These are phyloP conservation scores for Melieria omissa DNA, from an alignment of 2,888 invertebrate species.

Conservation along the genomic window DNA sequence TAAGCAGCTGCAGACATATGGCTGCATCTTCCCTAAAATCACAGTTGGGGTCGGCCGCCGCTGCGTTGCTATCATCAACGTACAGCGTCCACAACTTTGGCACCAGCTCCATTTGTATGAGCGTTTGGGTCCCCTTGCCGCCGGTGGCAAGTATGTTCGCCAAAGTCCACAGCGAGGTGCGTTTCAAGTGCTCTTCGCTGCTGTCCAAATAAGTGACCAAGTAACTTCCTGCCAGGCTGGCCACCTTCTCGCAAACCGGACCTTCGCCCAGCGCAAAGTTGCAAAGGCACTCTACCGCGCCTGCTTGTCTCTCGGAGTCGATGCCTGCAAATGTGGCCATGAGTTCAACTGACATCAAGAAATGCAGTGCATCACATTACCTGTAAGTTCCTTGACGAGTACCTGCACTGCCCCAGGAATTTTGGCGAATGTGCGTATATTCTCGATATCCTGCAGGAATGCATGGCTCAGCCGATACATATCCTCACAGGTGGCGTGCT, in stretches of 20 bases:
- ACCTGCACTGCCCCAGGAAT: slow-evolving; percentile 62
- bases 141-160: slow-evolving; percentile 59
- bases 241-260: slow-evolving; percentile 61
- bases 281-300: slow-evolving; percentile 62
- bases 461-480: slow-evolving; percentile 61
- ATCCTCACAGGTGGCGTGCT: slow-evolving; percentile 60
- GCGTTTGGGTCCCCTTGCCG: slow-evolving; percentile 50
- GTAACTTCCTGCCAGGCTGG: slow-evolving; percentile 59
- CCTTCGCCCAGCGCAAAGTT: slow-evolving; percentile 62
- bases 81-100: slow-evolving; percentile 57
- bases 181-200: slow-evolving; percentile 53
- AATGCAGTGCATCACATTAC: slow-evolving; percentile 42
- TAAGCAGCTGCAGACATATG: slow-evolving; percentile 54
- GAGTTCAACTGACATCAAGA: background rate
- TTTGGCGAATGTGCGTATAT: slow-evolving; percentile 59
- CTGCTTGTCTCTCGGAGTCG: slow-evolving; percentile 54
- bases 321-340: slow-evolving; percentile 48
- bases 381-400: slow-evolving; percentile 62
- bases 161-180: slow-evolving; percentile 61
- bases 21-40: slow-evolving; percentile 58
- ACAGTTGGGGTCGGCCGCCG: slow-evolving; percentile 14
- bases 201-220: slow-evolving; percentile 59
- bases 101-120: slow-evolving; percentile 61
- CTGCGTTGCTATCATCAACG: slow-evolving; percentile 36
- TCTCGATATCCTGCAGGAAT: slow-evolving; percentile 58